These are phyloP conservation scores for Pelecanoides urinatrix DNA, from an alignment of 2,113 vertebrate species.

Conservation along the genomic window DNA sequence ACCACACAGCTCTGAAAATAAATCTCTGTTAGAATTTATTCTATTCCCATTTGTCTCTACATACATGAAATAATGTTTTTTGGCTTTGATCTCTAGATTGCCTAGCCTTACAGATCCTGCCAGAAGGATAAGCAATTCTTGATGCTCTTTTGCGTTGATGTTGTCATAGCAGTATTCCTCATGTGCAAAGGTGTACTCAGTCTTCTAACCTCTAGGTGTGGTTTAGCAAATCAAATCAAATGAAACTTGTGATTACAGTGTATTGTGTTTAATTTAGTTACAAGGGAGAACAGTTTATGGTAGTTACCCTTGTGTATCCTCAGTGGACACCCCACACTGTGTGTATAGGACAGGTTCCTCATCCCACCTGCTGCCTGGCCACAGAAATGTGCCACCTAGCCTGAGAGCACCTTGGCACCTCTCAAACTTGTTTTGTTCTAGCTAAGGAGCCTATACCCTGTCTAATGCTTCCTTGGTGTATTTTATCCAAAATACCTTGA, in stretches of 20 bases:
- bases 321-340: background rate
- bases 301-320: background rate
- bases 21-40: background rate
- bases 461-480: background rate
- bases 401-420: background rate
- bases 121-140: background rate
- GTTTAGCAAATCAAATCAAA: background rate
- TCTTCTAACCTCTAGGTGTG: background rate
- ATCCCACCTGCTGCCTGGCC: background rate
- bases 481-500: background rate
- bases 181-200: background rate
- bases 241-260: background rate
- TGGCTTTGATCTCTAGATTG: background rate
- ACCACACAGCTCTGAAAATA: background rate
- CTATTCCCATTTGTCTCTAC: background rate
- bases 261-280: background rate
- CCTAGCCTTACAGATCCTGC: background rate
- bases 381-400: background rate
- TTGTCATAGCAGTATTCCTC: background rate
- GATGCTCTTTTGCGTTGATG: rapidly evolving
- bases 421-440: background rate
- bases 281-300: background rate
- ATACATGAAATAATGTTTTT: background rate
- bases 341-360: background rate
- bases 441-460: background rate